A percentile compares a stretch with the other conserved stretches of the same genome.
Evolutionary conservation across 2,113 vertebrate species (phyloP).

Genomic region (Pogonocichla stellata): DNA sequence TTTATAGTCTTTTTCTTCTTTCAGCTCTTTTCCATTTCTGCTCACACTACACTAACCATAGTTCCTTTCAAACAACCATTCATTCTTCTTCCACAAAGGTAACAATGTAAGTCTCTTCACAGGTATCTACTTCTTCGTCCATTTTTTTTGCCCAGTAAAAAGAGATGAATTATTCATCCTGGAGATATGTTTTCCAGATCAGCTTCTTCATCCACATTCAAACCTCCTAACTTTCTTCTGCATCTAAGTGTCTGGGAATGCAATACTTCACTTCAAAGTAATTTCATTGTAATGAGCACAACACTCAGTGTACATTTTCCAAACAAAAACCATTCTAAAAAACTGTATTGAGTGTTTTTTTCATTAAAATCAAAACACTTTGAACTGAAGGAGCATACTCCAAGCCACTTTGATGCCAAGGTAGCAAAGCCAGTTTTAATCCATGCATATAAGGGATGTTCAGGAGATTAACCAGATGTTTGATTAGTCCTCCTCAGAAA

Average conservation of each 20-base stretch:
- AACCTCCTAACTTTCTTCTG: background rate
- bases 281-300: slow-evolving; percentile 37
- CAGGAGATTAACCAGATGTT: slow-evolving; percentile 33
- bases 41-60: background rate
- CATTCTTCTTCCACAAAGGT: background rate
- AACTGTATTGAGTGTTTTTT: background rate
- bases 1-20: background rate
- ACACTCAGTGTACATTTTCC: background rate
- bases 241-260: background rate
- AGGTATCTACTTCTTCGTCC: background rate
- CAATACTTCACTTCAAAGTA: slow-evolving; percentile 14
- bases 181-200: background rate
- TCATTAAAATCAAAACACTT: slow-evolving; percentile 35
- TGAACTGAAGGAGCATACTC: slow-evolving; percentile 15
- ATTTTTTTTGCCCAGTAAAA: background rate
- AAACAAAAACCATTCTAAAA: slow-evolving; percentile 33
- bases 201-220: background rate
- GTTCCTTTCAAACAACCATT: background rate
- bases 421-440: slow-evolving; percentile 17
- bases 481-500: background rate
- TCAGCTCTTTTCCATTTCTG: background rate
- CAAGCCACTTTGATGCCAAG: slow-evolving; percentile 25
- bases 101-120: background rate
- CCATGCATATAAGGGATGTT: background rate
- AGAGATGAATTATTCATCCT: background rate